A percentile compares a stretch with the other conserved stretches of the same genome.
phyloP scores from a whole-genome alignment of 2,888 invertebrate species.

The Tricholauxania praeusta region DNA sequence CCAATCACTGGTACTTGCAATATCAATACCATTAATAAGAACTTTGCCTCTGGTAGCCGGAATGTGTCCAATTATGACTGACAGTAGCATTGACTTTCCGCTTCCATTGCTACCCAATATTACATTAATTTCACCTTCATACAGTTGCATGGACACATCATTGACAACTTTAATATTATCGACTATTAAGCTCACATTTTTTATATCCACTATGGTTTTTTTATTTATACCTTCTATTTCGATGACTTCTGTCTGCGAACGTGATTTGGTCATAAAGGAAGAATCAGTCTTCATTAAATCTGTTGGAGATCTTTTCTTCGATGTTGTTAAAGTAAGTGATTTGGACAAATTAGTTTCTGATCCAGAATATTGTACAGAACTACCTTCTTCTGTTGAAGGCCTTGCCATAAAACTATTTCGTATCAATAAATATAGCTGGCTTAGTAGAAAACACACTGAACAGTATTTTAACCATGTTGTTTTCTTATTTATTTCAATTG shows the following conservation, averaged over 20 bases:
- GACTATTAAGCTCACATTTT: constrained; percentile 75
- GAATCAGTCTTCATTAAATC: no score
- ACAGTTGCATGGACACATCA: constrained; percentile 80
- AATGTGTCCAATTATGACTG: constrained; percentile 84
- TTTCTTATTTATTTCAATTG: neutral
- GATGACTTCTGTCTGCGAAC: constrained; percentile 62
- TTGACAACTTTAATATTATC: constrained; percentile 76
- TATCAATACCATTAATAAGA: constrained; percentile 75
- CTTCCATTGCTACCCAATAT: constrained; percentile 78
- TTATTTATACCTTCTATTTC: constrained; percentile 69
- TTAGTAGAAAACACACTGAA: neutral
- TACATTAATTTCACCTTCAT: constrained; percentile 75
- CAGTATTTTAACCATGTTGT: no score
- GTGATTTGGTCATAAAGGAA: no score
- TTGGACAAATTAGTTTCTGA: no score
- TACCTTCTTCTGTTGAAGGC: no score
- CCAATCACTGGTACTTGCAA: constrained; percentile 70
- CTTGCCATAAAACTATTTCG: neutral
- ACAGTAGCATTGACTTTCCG: constrained; percentile 92
- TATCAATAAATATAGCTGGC: neutral
- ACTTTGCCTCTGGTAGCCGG: constrained; percentile 75
- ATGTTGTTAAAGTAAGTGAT: no score
- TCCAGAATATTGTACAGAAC: no score
- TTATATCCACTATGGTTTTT: constrained; percentile 66
- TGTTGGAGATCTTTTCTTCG: no score